Evolutionary conservation across 2,113 vertebrate genomes (phyloP).

Genomic region (Uria aalge): DNA sequence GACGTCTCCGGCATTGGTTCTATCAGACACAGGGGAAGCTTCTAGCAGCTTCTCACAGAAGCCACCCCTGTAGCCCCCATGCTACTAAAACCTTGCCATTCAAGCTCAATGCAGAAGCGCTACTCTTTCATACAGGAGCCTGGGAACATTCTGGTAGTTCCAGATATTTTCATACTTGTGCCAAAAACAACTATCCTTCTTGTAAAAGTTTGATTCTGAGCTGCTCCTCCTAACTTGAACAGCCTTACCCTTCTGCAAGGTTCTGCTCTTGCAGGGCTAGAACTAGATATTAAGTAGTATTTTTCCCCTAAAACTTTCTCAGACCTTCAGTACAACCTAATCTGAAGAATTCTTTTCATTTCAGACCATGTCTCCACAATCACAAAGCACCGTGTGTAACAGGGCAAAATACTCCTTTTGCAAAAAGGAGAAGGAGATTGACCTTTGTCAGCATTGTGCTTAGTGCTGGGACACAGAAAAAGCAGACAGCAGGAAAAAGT

Average conservation of each 20-base stretch:
- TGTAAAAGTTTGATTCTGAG: not conserved
- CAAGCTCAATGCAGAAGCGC: not conserved
- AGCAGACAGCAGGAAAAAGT: not conserved
- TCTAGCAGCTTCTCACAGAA: not conserved
- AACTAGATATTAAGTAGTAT: not conserved
- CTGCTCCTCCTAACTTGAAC: not conserved
- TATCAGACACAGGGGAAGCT: not conserved
- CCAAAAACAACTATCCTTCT: not conserved
- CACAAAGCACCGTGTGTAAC: not conserved
- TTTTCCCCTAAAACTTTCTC: not conserved
- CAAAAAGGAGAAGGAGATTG: not conserved
- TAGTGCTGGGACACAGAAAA: not conserved
- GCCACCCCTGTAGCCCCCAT: rapidly evolving
- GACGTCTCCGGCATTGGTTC: not conserved
- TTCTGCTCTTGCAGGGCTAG: not conserved
- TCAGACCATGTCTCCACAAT: not conserved
- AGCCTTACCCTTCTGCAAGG: not conserved
- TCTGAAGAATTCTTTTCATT: not conserved
- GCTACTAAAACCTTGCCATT: not conserved
- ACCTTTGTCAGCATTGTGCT: not conserved
- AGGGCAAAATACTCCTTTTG: not conserved
- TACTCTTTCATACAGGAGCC: not conserved
- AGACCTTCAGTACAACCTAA: not conserved
- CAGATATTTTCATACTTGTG: not conserved
- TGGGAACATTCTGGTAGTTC: not conserved